Evolutionary conservation across 1,140 invertebrate genomes (phyloP), one percentile per base, ranked within the genome.

Genomic region (Drosophila ananassae): DNA sequence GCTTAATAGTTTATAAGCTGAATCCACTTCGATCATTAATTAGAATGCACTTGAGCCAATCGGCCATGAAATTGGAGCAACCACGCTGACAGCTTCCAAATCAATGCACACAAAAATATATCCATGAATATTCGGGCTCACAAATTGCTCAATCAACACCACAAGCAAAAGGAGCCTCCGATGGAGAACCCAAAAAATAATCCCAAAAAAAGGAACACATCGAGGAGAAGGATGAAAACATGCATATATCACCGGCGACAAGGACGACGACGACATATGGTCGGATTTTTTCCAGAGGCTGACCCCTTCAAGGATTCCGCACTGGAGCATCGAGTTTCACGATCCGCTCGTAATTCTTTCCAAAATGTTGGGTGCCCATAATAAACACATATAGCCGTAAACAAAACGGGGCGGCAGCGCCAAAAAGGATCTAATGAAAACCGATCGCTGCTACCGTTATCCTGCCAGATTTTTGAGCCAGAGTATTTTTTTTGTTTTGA

Each of bases 41-140:
- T 87, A 82, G 79, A 79, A 66, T 78, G 78, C 78, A 87, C 83
- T 82, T 72, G 52, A 39, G 55, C 62, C 87, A 87, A 87, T 87
- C 78, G 79, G 56, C 82, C 82, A 82, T 87, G 82, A 87, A 87
- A 87, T 87, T 89, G 82, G 82, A 87, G 82, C 82, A 87, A 75
- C 63, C 75, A 61, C 79, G 83, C 55, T 82, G 82, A 87, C 82
- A 87, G 82, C 75, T 87, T 87, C 83, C 82, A 79, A 89, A 73
- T 89, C 82, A 61, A 46, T 85, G 78, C 71, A 67, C 77, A 66
- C 77, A 52, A 39, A 3, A 34, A 28, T 24, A 32, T 28, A 28
- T 6, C 25, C 25, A 28, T 28, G 25, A 28, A 28, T 34, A 67
- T 32, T 66, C 22, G 34, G 24, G 44, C 46, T 28, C 34, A 60